Conservation (phyloP, 2,113 vertebrate species). For the Aptenodytes forsteri region DNA sequence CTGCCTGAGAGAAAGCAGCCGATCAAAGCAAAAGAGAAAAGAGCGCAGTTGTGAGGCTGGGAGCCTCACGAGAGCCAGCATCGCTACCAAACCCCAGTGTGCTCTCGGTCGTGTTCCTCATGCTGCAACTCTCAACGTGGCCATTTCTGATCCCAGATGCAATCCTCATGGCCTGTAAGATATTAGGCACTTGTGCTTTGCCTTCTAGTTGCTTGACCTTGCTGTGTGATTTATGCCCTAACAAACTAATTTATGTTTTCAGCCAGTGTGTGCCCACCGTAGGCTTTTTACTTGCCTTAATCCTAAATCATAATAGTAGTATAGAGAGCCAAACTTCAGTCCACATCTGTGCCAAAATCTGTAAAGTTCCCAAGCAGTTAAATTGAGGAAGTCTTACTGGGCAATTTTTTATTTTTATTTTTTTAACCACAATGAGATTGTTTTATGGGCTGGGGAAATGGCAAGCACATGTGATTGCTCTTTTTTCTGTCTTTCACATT, state of each 20-base stretch:
- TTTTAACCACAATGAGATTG: neutral
- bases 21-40: neutral
- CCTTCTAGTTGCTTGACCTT: neutral
- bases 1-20: neutral
- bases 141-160: neutral
- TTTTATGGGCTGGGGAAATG: neutral
- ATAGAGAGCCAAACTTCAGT: neutral
- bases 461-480: neutral
- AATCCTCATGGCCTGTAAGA: neutral
- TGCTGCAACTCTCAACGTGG: neutral
- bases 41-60: neutral
- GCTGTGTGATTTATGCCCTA: neutral
- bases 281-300: neutral
- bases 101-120: neutral
- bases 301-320: neutral
- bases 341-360: neutral
- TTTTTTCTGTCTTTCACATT: neutral
- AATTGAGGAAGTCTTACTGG: neutral
- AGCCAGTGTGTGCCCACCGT: neutral
- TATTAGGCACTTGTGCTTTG: neutral
- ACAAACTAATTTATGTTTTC: neutral
- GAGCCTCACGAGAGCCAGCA: neutral
- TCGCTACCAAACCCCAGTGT: neutral
- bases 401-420: neutral
- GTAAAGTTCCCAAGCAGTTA: neutral